Conservation (phyloP, 2,797 vertebrate genomes). For the Gallinago stenura region DNA sequence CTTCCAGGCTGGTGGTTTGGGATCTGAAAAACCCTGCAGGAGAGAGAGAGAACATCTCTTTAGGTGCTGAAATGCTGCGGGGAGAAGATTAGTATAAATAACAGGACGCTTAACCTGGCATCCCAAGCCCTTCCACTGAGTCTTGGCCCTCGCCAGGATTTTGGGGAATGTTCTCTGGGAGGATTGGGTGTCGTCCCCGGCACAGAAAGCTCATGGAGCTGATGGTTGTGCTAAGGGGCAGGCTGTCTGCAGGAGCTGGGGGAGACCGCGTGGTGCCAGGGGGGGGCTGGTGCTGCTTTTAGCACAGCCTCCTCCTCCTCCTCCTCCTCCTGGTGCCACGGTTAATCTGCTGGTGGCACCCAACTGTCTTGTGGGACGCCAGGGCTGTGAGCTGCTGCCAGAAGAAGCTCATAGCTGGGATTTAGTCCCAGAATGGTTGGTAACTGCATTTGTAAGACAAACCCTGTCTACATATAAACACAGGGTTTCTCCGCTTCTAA, state of each 20-base stretch:
- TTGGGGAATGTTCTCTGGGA: slow-evolving; percentile 40
- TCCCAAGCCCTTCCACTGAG: neutral
- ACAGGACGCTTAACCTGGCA: neutral
- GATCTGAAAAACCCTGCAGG: neutral
- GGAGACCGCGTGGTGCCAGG: neutral
- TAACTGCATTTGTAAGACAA: slow-evolving; percentile 63
- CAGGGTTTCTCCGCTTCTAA: slow-evolving; percentile 44
- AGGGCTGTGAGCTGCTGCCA: slow-evolving; percentile 55
- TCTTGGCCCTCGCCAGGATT: neutral
- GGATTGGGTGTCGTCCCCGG: slow-evolving; percentile 14
- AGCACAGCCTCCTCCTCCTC: neutral
- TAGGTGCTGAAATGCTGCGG: neutral
- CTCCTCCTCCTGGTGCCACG: slow-evolving; percentile 17
- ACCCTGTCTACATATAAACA: slow-evolving; percentile 62
- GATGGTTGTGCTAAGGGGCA: neutral
- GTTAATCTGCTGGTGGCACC: slow-evolving; percentile 52
- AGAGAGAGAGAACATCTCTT: neutral
- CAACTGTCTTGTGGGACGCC: slow-evolving; percentile 14
- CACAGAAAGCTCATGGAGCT: neutral
- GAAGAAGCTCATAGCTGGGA: slow-evolving; percentile 46
- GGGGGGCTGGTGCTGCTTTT: slow-evolving; percentile 31
- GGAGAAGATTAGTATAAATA: neutral
- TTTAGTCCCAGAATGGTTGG: slow-evolving; percentile 34
- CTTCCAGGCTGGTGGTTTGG: neutral
- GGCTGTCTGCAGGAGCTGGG: slow-evolving; percentile 23